Conservation (phyloP, 1,140 invertebrate species). For the Drepana arcuata region DNA sequence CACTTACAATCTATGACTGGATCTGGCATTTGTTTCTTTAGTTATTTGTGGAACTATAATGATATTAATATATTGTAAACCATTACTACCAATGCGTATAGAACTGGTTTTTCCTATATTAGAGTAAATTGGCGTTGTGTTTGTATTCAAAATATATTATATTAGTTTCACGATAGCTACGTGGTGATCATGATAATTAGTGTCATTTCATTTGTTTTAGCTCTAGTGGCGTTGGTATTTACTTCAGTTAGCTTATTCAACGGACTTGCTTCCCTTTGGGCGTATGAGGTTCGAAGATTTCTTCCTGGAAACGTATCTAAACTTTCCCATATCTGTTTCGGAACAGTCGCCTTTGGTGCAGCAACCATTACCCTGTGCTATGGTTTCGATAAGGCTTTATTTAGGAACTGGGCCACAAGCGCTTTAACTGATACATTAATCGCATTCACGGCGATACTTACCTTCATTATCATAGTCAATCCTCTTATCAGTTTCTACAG, state of each 20-base stretch:
- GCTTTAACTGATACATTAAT: conserved; percentile 20
- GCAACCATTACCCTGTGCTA: conserved; percentile 32
- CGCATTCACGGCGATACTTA: conserved; percentile 21
- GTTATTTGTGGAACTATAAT: background rate
- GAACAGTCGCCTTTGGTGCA: conserved; percentile 26
- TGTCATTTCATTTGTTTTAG: conserved; percentile 17
- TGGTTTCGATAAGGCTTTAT: conserved; percentile 29
- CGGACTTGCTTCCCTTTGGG: conserved; percentile 36
- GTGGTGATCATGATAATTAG: no score
- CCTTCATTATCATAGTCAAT: conserved; percentile 31
- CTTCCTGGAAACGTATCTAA: conserved; percentile 34
- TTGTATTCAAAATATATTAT: background rate
- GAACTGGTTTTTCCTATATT: background rate
- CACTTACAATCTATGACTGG: no score
- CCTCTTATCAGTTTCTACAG: conserved; percentile 32
- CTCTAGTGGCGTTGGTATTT: conserved; percentile 36
- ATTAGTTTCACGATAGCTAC: no score
- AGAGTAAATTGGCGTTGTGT: background rate
- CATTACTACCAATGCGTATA: background rate
- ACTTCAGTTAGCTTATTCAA: conserved; percentile 34
- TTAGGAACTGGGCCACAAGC: conserved; percentile 27
- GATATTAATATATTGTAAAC: background rate
- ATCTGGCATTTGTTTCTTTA: no score
- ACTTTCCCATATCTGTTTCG: conserved; percentile 39
- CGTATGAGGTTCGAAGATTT: conserved; percentile 29